Evolutionary conservation across 2,888 invertebrate species (phyloP).

Genomic region (Ischnus inquisitorius): DNA sequence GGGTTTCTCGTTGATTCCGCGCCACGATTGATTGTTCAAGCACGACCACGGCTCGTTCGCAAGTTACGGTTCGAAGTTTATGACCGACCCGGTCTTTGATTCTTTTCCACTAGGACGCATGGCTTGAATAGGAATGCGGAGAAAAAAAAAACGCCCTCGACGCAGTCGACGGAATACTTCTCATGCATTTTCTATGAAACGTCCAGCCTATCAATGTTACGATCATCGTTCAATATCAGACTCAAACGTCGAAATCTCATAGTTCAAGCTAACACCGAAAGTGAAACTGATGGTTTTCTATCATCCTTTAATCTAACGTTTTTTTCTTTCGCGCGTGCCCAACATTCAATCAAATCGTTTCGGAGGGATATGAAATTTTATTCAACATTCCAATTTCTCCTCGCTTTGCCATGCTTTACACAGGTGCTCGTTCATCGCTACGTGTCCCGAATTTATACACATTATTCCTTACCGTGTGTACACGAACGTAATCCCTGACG

Average conservation of each 20-base stretch:
- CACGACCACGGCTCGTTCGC: conserved; percentile 26
- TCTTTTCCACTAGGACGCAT: not conserved
- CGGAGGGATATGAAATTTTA: not conserved
- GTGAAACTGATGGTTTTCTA: not conserved
- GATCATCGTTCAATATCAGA: not conserved
- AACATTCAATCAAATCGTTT: not conserved
- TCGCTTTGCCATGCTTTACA: not conserved
- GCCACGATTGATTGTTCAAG: conserved; percentile 49
- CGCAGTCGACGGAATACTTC: not conserved
- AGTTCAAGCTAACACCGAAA: not conserved
- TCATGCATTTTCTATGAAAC: not conserved
- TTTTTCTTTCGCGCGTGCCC: not conserved
- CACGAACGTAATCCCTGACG: not conserved
- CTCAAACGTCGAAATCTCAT: not conserved
- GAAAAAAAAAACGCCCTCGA: not conserved
- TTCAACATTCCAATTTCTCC: not conserved
- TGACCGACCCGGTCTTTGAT: conserved; percentile 22
- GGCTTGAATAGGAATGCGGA: not conserved
- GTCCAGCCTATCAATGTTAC: not conserved
- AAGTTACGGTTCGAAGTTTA: conserved; percentile 37
- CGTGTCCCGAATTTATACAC: conserved; percentile 9
- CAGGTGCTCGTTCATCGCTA: not conserved
- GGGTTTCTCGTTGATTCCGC: conserved; percentile 22
- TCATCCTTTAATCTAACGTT: not conserved
- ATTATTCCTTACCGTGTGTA: not conserved